Evolutionary conservation across 2,888 invertebrate genomes (phyloP).

Genomic region (Caenorhabditis angaria): DNA sequence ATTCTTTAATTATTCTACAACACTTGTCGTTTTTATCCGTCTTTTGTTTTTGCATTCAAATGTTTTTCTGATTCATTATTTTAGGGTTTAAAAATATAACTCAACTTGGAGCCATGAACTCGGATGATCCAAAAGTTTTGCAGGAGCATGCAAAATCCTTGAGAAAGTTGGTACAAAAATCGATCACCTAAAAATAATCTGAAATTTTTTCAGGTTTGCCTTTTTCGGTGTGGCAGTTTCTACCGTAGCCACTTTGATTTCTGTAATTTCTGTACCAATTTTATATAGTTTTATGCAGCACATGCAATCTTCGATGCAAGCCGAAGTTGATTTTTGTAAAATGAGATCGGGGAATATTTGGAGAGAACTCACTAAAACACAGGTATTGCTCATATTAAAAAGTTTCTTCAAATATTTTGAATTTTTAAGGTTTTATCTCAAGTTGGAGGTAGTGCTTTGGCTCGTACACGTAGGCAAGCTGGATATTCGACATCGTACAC

Average conservation of each 20-base stretch:
- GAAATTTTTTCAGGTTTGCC: slow-evolving; percentile 23
- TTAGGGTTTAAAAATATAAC: slow-evolving; percentile 6
- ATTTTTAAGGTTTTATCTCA: slow-evolving; percentile 35
- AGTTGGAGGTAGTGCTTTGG: slow-evolving; percentile 41
- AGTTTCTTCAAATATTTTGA: not conserved
- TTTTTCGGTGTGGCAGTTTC: slow-evolving; percentile 48
- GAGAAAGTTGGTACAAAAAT: slow-evolving; percentile 21
- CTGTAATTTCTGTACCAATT: slow-evolving; percentile 50
- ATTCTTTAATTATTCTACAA: slow-evolving; percentile 45
- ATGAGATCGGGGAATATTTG: slow-evolving; percentile 47
- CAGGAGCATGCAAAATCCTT: slow-evolving; percentile 42
- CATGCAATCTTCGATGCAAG: slow-evolving; percentile 50
- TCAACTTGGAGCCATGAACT: slow-evolving; percentile 31
- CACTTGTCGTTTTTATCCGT: slow-evolving; percentile 11
- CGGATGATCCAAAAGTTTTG: slow-evolving; percentile 38
- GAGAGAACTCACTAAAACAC: slow-evolving; percentile 45
- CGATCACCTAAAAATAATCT: not conserved
- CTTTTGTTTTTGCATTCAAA: slow-evolving; percentile 10
- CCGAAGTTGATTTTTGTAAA: slow-evolving; percentile 51
- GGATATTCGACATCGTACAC: slow-evolving; percentile 27
- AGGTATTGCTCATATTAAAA: slow-evolving; percentile 18
- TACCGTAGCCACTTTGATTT: slow-evolving; percentile 45
- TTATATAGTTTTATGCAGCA: slow-evolving; percentile 57
- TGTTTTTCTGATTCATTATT: not conserved
- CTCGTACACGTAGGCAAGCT: slow-evolving; percentile 43